These are phyloP conservation scores for Motacilla alba DNA, from an alignment of 2,113 vertebrate genomes.

Conservation along the genomic window DNA sequence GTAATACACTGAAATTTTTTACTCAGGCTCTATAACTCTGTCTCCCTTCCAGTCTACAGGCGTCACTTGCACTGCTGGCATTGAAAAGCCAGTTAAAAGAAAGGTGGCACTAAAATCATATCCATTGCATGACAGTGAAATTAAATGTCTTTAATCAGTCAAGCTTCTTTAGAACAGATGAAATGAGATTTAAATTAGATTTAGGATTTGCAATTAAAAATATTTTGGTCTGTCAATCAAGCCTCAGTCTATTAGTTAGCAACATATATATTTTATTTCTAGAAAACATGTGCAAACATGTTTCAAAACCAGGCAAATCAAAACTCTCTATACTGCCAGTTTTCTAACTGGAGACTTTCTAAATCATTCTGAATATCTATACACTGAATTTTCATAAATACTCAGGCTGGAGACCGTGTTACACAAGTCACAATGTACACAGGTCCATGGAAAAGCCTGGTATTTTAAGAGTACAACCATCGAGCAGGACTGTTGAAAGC, in stretches of 20 bases:
- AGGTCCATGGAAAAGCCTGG: neutral
- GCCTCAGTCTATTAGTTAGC: conserved; percentile 1
- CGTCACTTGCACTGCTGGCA: neutral
- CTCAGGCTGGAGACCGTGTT: neutral
- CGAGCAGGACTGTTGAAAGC: neutral
- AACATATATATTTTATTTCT: neutral
- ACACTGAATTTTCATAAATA: neutral
- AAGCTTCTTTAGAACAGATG: conserved; percentile 1
- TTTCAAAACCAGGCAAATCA: neutral
- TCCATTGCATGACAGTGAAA: neutral
- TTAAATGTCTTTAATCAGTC: conserved; percentile 11
- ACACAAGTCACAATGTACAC: neutral
- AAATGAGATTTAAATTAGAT: conserved; percentile 37
- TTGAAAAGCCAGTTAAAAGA: neutral
- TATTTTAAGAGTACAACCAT: conserved; percentile 5
- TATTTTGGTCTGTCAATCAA: conserved; percentile 33
- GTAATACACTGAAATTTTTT: neutral
- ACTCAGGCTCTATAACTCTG: neutral
- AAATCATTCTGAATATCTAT: neutral
- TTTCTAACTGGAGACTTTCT: neutral
- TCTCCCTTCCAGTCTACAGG: neutral
- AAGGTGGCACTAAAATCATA: neutral
- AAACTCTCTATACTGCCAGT: neutral
- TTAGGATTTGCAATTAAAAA: conserved; percentile 25
- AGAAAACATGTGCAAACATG: neutral